A percentile compares a stretch with the other conserved stretches of the same genome.
Evolutionary conservation across 2,888 invertebrate species (phyloP).

Genomic region (Agriopis leucophaearia): DNA sequence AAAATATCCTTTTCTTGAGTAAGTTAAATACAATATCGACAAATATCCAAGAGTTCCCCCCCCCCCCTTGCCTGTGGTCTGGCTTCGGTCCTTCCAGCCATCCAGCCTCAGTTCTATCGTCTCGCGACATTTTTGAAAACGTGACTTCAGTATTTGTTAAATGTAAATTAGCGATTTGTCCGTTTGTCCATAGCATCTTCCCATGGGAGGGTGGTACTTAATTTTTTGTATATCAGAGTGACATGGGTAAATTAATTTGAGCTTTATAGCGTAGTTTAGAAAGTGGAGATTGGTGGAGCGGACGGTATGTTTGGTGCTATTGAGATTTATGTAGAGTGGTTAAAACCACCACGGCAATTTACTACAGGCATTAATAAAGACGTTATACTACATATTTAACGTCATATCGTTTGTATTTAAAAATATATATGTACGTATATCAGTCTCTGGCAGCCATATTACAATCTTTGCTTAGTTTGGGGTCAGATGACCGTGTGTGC

Average conservation of each 20-base stretch:
- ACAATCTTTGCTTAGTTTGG: too few species aligned
- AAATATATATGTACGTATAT: too few species aligned
- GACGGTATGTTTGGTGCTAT: conserved; percentile 1
- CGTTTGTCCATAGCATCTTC: conserved; percentile 62
- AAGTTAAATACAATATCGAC: background rate
- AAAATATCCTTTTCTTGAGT: conserved; percentile 4
- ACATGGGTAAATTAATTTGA: conserved; percentile 28
- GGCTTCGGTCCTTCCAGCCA: conserved; percentile 23
- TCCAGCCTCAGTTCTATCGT: conserved; percentile 47
- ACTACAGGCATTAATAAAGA: background rate
- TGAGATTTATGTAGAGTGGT: conserved; percentile 31
- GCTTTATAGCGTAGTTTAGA: conserved; percentile 32
- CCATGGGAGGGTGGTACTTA: conserved; percentile 64
- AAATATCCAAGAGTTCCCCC: conserved; percentile 5
- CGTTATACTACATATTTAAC: background rate
- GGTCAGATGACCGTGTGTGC: too few species aligned
- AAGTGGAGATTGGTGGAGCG: conserved; percentile 6
- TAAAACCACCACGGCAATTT: background rate
- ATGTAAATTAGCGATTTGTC: conserved; percentile 86
- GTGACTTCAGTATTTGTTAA: conserved; percentile 86
- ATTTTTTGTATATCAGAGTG: conserved; percentile 60
- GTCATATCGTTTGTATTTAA: background rate
- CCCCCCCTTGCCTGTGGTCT: background rate
- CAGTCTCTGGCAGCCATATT: too few species aligned
- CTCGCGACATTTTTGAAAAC: conserved; percentile 79